Evolutionary conservation across 2,888 invertebrate genomes (phyloP).

Genomic region (Cheilosia urbana): DNA sequence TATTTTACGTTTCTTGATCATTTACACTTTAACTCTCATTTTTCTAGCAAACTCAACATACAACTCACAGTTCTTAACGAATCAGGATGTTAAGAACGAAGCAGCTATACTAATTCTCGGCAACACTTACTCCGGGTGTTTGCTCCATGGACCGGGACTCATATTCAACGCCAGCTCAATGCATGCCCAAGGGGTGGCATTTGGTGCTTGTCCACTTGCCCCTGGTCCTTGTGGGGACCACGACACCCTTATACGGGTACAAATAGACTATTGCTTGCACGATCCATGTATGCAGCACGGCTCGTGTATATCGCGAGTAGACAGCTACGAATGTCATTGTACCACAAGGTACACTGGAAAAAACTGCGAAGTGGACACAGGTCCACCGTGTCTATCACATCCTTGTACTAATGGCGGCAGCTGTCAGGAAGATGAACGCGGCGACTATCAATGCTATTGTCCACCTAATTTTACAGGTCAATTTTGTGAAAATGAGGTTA

Average conservation of each 20-base stretch:
- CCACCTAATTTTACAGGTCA: slow-evolving; percentile 87
- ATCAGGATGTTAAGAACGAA: slow-evolving; percentile 89
- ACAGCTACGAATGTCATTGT: slow-evolving; percentile 93
- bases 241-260: slow-evolving; percentile 85
- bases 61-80: slow-evolving; percentile 89
- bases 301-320: slow-evolving; percentile 89
- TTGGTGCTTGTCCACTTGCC: slow-evolving; percentile 91
- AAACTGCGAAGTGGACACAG: slow-evolving; percentile 93
- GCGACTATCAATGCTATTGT: slow-evolving; percentile 90
- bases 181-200: slow-evolving; percentile 88
- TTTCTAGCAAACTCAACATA: slow-evolving; percentile 89
- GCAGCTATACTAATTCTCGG: slow-evolving; percentile 91
- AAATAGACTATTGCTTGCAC: slow-evolving; percentile 89
- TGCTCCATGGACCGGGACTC: slow-evolving; percentile 93
- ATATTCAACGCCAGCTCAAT: slow-evolving; percentile 89
- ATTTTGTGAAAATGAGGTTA: slow-evolving; percentile 90
- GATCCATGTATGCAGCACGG: slow-evolving; percentile 94
- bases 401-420: slow-evolving; percentile 90
- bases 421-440: slow-evolving; percentile 88
- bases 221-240: slow-evolving; percentile 87
- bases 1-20: neutral
- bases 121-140: slow-evolving; percentile 92
- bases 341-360: slow-evolving; percentile 92
- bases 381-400: slow-evolving; percentile 88
- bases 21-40: neutral